phyloP scores from a whole-genome alignment of 2,797 vertebrate genomes.

The Takifugu rubripes region DNA sequence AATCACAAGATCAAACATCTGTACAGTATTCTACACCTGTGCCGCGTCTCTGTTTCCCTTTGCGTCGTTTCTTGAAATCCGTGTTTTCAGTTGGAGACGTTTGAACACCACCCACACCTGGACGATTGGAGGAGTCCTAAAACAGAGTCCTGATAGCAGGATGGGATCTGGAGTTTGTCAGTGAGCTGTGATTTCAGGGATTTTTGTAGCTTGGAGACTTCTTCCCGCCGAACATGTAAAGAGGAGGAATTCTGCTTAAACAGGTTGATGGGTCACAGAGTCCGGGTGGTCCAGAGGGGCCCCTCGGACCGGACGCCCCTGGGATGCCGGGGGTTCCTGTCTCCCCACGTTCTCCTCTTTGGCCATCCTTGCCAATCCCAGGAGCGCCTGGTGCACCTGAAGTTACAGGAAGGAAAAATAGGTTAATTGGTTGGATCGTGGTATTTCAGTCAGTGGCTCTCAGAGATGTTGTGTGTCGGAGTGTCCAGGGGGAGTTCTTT shows the following conservation, averaged over 20 bases:
- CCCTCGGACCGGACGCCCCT: conserved; percentile 68
- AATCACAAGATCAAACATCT: conserved; percentile 51
- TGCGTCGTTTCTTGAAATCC: conserved; percentile 35
- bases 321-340: conserved; percentile 66
- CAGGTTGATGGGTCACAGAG: conserved; percentile 82
- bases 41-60: conserved; percentile 44
- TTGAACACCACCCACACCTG: conserved; percentile 32
- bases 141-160: conserved; percentile 25
- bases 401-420: too few species aligned
- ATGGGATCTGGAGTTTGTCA: conserved; percentile 46
- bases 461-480: not conserved
- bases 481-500: not conserved
- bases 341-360: conserved; percentile 70
- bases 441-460: not conserved
- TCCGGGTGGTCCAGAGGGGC: conserved; percentile 69
- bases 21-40: conserved; percentile 68
- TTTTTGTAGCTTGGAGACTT: conserved; percentile 72
- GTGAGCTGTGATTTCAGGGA: conserved; percentile 49
- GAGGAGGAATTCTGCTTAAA: conserved; percentile 65
- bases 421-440: not conserved
- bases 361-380: conserved; percentile 75
- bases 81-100: conserved; percentile 36
- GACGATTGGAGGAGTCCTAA: conserved; percentile 23
- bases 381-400: conserved; percentile 68
- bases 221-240: conserved; percentile 75